These are phyloP conservation scores for Leptopilina clavipes DNA, from an alignment of 1,140 invertebrate genomes.

Conservation along the genomic window DNA sequence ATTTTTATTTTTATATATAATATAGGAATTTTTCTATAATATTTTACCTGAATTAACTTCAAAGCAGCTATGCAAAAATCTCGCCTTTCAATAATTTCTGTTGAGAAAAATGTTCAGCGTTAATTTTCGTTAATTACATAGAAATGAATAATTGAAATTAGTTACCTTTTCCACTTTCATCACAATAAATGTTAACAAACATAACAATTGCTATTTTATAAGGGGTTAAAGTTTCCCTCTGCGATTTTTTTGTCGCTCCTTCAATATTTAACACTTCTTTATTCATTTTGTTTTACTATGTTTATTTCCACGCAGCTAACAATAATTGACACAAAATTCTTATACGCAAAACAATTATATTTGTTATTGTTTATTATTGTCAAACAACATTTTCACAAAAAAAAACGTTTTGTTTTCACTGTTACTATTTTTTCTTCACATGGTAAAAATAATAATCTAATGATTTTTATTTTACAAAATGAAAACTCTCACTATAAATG, in stretches of 20 bases:
- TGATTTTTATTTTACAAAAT: neutral
- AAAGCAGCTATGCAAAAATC: constrained; percentile 79
- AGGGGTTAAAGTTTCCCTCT: constrained; percentile 75
- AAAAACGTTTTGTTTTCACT: no score
- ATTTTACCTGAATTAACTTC: constrained; percentile 78
- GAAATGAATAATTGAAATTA: neutral
- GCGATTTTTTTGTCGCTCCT: constrained; percentile 62
- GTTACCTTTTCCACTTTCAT: constrained; percentile 72
- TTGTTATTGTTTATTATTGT: neutral
- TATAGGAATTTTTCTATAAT: no score
- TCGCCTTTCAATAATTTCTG: constrained; percentile 68
- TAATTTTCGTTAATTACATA: constrained; percentile 40
- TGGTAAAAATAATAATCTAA: neutral
- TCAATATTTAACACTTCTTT: constrained; percentile 69
- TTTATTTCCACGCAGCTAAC: neutral
- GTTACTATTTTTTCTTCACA: neutral
- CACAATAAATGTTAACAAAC: constrained; percentile 76
- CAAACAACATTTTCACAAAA: neutral
- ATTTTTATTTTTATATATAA: no score
- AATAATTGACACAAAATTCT: neutral
- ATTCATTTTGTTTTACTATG: constrained; percentile 61
- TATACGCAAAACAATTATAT: neutral
- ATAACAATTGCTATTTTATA: constrained; percentile 76
- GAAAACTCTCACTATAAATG: neutral
- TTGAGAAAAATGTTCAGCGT: constrained; percentile 45